Conservation (phyloP, 2,113 vertebrate genomes). For the Sclerurus mexicanus region DNA sequence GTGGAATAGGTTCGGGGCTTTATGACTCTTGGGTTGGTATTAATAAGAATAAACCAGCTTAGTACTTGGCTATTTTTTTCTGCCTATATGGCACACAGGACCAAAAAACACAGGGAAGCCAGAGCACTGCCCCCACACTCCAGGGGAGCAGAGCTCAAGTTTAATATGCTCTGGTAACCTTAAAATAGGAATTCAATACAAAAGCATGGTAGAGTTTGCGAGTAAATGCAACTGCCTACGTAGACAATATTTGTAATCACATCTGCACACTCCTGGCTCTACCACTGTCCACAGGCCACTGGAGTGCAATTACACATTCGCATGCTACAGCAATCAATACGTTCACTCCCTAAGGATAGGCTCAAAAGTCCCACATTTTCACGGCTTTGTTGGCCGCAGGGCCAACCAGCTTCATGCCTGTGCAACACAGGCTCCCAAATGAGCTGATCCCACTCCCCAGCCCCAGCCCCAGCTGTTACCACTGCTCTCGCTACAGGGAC, state of each 20-base stretch:
- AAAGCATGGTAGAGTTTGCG: neutral
- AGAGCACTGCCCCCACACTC: neutral
- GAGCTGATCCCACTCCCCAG: neutral
- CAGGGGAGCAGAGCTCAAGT: neutral
- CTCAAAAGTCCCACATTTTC: neutral
- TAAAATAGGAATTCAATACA: neutral
- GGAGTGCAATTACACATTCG: neutral
- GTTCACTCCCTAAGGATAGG: neutral
- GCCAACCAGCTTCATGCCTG: neutral
- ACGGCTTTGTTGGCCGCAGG: neutral
- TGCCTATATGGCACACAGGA: neutral
- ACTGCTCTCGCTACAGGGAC: neutral
- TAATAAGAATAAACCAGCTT: neutral
- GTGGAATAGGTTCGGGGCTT: neutral
- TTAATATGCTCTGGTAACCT: neutral
- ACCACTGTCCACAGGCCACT: neutral
- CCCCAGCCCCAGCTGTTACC: neutral
- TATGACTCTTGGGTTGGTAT: neutral
- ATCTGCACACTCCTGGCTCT: neutral
- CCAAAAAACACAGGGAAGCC: neutral
- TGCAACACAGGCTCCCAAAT: fast-evolving
- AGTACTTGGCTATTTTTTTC: neutral
- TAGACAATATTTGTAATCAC: neutral
- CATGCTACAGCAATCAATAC: neutral
- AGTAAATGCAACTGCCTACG: neutral